A percentile compares a stretch with the other conserved stretches of the same genome.
Conservation (phyloP, 2,113 vertebrate species). For the Chunga burmeisteri region DNA sequence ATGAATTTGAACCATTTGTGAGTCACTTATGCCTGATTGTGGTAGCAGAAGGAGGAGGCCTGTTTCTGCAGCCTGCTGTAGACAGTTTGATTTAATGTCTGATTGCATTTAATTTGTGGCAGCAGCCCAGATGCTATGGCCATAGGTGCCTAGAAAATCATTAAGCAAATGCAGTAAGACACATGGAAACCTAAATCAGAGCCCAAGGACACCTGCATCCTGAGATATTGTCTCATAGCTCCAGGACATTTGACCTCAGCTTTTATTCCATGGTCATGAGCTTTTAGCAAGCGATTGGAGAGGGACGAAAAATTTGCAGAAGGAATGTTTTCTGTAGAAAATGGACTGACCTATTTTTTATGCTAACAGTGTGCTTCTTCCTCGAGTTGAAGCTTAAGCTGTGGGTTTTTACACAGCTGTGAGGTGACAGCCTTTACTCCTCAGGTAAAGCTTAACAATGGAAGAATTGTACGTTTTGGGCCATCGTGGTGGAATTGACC, state of each 20-base stretch:
- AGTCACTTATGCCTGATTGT: background rate
- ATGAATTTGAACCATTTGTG: background rate
- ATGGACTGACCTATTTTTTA: constrained; percentile 53
- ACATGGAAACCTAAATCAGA: constrained; percentile 56
- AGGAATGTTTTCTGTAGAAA: constrained; percentile 24
- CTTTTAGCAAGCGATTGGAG: background rate
- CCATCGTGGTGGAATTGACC: background rate
- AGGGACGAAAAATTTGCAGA: constrained; percentile 27
- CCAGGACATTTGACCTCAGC: constrained; percentile 34
- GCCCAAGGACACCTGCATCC: constrained; percentile 55
- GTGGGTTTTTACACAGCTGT: constrained; percentile 23
- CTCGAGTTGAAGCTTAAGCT: background rate
- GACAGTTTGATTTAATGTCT: constrained; percentile 59
- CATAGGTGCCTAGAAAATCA: constrained; percentile 59
- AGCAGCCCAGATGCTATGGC: constrained; percentile 61
- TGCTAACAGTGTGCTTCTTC: background rate
- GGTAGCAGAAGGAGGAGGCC: background rate
- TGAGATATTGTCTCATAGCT: constrained; percentile 43
- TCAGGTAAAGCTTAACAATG: constrained; percentile 14
- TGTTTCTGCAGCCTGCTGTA: constrained; percentile 6
- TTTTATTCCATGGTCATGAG: constrained; percentile 42
- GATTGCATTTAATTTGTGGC: constrained; percentile 61
- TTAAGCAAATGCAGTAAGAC: constrained; percentile 65
- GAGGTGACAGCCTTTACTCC: constrained; percentile 42
- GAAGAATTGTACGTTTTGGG: background rate